Evolutionary conservation across 2,113 vertebrate genomes (phyloP), one percentile per base, ranked within the genome.

Genomic region (Anser brachyrhynchus): DNA sequence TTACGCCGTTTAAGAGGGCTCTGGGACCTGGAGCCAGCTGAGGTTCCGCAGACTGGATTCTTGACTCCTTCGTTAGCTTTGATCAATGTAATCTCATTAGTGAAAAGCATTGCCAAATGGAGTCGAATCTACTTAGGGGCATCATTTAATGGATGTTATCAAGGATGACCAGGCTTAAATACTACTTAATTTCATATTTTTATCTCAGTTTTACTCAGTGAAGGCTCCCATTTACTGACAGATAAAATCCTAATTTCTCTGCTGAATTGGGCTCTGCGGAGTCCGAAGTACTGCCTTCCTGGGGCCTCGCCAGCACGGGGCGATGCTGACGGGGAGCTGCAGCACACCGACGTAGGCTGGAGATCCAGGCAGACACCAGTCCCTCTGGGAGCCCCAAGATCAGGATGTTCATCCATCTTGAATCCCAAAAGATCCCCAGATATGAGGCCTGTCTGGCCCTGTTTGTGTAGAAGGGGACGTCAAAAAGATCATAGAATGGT

Each of bases 101-200:
- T 67, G 74, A 92, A 95, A 85, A 91, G 51, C 84, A 35, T 83
- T 89, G 84, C 92, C 89, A 95, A 93, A 95, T 91, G 61, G 78
- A 97, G 64, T 87, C 1, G 3, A 93, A 79, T 92, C 87, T 90
- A 89, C 91, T 94, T 91, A 96, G 41, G 51, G 77, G 41, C 62
- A 67, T 91, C 81, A 74, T 93, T 92, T 94, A 96, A 95, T 87
- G 87, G 84, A 51, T 87, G 51, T 64, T 85, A 67, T 94, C 91
- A 94, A 85, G n/a, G 70, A 79, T 92, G 87, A 91, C 64, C 67
- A 93, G 78, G 67, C 77, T 91, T 85, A 94, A 96, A 91, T 67
- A 82, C 41, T 85, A 95, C 77, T 96, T 92, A 83, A 94, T 96
- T 96, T 96, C 37, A 44, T 96, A 92, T 93, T 93, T 96, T 93